A percentile compares a stretch with the other conserved stretches of the same genome.
These are phyloP conservation scores for Halictus quadricinctus DNA, from an alignment of 2,888 invertebrate species.

Conservation along the genomic window DNA sequence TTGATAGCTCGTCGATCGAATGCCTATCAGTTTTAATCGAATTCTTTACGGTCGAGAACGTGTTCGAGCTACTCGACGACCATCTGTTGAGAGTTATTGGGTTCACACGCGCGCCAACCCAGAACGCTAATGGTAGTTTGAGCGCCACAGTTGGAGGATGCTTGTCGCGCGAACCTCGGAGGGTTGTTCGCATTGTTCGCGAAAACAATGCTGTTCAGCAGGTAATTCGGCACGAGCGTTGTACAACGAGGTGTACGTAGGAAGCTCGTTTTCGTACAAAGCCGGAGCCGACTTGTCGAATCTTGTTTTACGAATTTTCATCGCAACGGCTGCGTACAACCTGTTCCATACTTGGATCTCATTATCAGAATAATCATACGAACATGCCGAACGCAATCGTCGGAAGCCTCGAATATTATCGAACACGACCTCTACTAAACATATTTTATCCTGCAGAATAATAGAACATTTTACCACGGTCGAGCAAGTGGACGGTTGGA, in stretches of 20 bases:
- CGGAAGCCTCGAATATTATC: neutral
- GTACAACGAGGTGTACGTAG: constrained; percentile 61
- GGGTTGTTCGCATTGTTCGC: constrained; percentile 68
- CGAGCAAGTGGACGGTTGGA: neutral
- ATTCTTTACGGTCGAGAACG: neutral
- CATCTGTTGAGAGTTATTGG: neutral
- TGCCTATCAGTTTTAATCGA: neutral
- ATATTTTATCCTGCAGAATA: neutral
- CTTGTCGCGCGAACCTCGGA: constrained; percentile 61
- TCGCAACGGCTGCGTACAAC: neutral
- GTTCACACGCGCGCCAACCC: neutral
- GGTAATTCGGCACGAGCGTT: constrained; percentile 62
- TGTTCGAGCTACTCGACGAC: neutral
- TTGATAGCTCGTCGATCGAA: neutral
- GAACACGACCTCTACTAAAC: neutral
- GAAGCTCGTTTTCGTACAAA: constrained; percentile 47
- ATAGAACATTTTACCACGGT: neutral
- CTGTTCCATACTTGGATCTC: neutral
- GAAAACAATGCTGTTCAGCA: constrained; percentile 69
- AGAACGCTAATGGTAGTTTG: constrained; percentile 50
- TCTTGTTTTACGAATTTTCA: constrained; percentile 61
- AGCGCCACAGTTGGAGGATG: constrained; percentile 52
- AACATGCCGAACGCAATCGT: neutral
- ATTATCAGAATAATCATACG: neutral
- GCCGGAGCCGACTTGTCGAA: constrained; percentile 48